phyloP scores from a whole-genome alignment of 2,888 invertebrate species.

The Drosophila nigritarsus region DNA sequence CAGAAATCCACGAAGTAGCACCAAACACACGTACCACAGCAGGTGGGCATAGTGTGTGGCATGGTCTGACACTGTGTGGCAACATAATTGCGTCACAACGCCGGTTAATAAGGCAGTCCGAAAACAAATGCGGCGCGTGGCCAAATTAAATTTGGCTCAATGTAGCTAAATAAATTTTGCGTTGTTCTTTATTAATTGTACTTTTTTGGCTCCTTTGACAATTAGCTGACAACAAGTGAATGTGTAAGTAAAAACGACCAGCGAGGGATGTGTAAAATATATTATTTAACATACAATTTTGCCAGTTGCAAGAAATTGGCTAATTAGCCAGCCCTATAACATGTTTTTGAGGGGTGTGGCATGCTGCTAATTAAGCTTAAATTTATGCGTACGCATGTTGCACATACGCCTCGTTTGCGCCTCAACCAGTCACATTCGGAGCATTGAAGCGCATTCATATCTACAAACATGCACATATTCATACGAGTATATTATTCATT shows the following conservation, averaged over 20 bases:
- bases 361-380: conserved; percentile 71
- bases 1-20: conserved; percentile 39
- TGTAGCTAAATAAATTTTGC: conserved; percentile 22
- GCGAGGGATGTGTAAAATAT: conserved; percentile 6
- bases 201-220: conserved; percentile 10
- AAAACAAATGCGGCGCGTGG: conserved; percentile 49
- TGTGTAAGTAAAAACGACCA: not conserved
- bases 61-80: conserved; percentile 35
- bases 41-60: conserved; percentile 8
- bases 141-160: conserved; percentile 58
- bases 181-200: conserved; percentile 8
- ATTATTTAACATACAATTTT: conserved; percentile 55
- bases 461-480: conserved; percentile 27
- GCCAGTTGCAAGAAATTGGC: conserved; percentile 43
- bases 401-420: conserved; percentile 69
- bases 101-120: conserved; percentile 61
- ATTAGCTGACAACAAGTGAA: conserved; percentile 36
- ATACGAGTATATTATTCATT: conserved; percentile 60
- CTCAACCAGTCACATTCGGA: conserved; percentile 36
- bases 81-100: conserved; percentile 74
- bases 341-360: conserved; percentile 17
- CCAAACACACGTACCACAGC: conserved; percentile 57
- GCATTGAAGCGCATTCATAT: conserved; percentile 38
- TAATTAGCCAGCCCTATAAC: conserved; percentile 55
- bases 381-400: conserved; percentile 80